Evolutionary conservation across 1,140 invertebrate genomes (phyloP).

Genomic region (Olivierus martensii): DNA sequence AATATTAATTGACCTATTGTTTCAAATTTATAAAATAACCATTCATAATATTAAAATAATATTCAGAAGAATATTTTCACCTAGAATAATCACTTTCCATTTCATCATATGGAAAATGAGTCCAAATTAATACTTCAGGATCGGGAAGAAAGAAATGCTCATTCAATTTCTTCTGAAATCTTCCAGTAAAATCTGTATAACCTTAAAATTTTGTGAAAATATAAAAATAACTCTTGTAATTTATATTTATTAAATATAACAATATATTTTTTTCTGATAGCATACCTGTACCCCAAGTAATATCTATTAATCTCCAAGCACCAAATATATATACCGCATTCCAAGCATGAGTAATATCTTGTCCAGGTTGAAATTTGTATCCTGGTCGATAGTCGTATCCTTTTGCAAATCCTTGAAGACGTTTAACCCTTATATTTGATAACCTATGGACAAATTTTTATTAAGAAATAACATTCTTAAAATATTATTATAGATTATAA

Average conservation of each 20-base stretch:
- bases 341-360: conserved; percentile 29
- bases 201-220: conserved; percentile 22
- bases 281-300: conserved; percentile 37
- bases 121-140: conserved; percentile 38
- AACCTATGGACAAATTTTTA: background rate
- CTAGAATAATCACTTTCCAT: conserved; percentile 26
- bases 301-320: conserved; percentile 33
- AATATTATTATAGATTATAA: too few species aligned
- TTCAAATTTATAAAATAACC: too few species aligned
- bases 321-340: conserved; percentile 31
- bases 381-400: conserved; percentile 27
- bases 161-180: conserved; percentile 24
- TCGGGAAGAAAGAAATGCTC: conserved; percentile 39
- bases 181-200: conserved; percentile 27
- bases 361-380: conserved; percentile 23
- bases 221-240: background rate
- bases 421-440: conserved; percentile 24
- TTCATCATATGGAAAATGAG: conserved; percentile 38
- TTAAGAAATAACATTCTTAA: too few species aligned
- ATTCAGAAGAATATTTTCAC: too few species aligned
- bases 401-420: conserved; percentile 29
- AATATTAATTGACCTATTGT: too few species aligned
- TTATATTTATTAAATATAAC: conserved; percentile 12
- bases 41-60: too few species aligned
- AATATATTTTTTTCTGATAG: too few species aligned